These are phyloP conservation scores for Tetragnatha montana DNA, from an alignment of 2,888 invertebrate genomes.

Conservation along the genomic window DNA sequence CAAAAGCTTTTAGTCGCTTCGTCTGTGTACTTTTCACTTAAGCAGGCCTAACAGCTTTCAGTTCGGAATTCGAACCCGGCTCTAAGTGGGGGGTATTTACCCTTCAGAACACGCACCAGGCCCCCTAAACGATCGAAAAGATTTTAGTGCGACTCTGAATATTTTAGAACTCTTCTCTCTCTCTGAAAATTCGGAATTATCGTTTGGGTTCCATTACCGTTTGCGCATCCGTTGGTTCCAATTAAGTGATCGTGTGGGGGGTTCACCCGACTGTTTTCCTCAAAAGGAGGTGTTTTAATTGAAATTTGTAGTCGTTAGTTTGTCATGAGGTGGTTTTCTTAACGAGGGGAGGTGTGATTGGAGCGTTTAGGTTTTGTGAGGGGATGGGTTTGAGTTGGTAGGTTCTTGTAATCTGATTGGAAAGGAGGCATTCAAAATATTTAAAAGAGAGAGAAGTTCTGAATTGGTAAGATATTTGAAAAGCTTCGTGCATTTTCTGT, in stretches of 20 bases:
- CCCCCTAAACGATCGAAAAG: not conserved
- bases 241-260: not conserved
- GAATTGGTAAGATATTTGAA: too few species aligned
- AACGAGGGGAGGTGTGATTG: too few species aligned
- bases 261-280: not conserved
- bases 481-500: too few species aligned
- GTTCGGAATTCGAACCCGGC: not conserved
- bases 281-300: not conserved
- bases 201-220: not conserved
- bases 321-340: too few species aligned
- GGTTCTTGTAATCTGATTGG: too few species aligned
- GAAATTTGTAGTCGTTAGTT: not conserved
- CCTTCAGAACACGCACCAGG: not conserved
- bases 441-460: too few species aligned
- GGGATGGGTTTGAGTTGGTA: too few species aligned
- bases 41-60: not conserved
- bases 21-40: slow-evolving; percentile 15
- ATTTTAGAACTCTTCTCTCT: not conserved
- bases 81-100: slow-evolving; percentile 9
- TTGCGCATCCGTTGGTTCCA: not conserved
- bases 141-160: not conserved
- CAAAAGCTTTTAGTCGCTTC: slow-evolving; percentile 8
- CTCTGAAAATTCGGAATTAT: not conserved
- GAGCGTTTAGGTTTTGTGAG: too few species aligned
- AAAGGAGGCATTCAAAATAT: too few species aligned